Conservation (phyloP, 2,888 invertebrate species). For the Bombylius discolor region DNA sequence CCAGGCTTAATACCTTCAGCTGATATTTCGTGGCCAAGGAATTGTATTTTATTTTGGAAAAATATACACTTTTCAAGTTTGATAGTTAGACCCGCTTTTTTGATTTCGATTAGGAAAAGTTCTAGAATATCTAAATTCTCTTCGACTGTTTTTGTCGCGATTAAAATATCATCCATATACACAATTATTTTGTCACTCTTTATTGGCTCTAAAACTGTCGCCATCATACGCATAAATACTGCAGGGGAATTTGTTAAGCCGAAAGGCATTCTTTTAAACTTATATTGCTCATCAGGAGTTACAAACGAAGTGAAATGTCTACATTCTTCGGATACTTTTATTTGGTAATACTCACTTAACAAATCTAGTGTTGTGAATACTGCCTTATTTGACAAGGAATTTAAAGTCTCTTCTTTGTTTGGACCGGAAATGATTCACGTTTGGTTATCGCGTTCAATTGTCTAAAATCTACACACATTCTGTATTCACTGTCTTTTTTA, state of each 20-base stretch:
- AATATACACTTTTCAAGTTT: constrained; percentile 20
- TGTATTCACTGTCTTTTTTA: neutral
- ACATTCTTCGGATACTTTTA: neutral
- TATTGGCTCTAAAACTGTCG: neutral
- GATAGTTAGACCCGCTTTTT: constrained; percentile 19
- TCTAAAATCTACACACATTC: constrained; percentile 5
- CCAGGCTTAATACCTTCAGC: neutral
- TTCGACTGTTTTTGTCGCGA: constrained; percentile 1
- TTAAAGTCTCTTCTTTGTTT: constrained; percentile 17
- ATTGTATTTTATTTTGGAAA: neutral
- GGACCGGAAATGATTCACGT: constrained; percentile 16
- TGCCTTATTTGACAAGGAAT: neutral
- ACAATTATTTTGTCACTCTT: neutral
- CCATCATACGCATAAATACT: constrained; percentile 10
- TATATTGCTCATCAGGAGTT: constrained; percentile 20
- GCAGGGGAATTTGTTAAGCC: constrained; percentile 19
- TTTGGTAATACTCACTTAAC: constrained; percentile 7
- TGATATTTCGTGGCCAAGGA: constrained; percentile 1
- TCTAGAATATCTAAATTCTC: neutral
- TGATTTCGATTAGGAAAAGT: neutral
- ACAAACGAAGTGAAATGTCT: constrained; percentile 17
- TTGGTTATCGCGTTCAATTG: constrained; percentile 18
- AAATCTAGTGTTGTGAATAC: constrained; percentile 7
- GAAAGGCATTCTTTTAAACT: constrained; percentile 21
- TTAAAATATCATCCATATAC: constrained; percentile 7